Evolutionary conservation across 2,797 vertebrate species (phyloP).

Genomic region (Psittacula echo): DNA sequence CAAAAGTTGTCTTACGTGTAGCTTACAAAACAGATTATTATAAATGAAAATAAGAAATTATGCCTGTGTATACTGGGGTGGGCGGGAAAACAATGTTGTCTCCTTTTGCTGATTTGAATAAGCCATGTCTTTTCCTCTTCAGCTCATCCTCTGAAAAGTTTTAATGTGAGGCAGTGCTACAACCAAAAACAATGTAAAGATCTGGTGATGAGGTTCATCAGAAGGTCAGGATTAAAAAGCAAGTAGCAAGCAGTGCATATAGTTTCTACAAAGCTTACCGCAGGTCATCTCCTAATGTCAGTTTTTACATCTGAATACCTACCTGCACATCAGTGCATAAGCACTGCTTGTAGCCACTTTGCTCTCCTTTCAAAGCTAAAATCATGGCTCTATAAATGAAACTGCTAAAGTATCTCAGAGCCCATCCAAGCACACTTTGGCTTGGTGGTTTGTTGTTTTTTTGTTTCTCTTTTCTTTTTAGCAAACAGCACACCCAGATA

Average conservation of each 20-base stretch:
- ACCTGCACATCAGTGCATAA: not conserved
- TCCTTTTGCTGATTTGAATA: not conserved
- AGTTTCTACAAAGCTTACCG: not conserved
- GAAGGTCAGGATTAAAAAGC: not conserved
- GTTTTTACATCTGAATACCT: not conserved
- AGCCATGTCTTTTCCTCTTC: not conserved
- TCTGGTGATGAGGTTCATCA: not conserved
- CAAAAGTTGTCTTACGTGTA: not conserved
- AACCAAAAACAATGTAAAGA: not conserved
- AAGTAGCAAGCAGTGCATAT: not conserved
- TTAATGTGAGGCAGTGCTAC: not conserved
- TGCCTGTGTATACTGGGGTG: not conserved
- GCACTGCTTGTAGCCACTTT: not conserved
- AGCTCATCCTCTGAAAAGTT: not conserved
- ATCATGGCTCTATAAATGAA: not conserved
- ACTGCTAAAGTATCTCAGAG: not conserved
- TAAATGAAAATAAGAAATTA: not conserved
- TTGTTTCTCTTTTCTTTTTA: not conserved
- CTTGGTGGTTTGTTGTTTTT: not conserved
- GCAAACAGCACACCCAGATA: not conserved
- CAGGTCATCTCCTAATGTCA: not conserved
- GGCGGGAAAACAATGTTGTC: fast-evolving
- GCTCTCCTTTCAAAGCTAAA: not conserved
- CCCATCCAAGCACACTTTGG: not conserved
- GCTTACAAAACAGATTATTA: not conserved